Evolutionary conservation across 2,888 invertebrate genomes (phyloP).

Genomic region (Troilus luridus): DNA sequence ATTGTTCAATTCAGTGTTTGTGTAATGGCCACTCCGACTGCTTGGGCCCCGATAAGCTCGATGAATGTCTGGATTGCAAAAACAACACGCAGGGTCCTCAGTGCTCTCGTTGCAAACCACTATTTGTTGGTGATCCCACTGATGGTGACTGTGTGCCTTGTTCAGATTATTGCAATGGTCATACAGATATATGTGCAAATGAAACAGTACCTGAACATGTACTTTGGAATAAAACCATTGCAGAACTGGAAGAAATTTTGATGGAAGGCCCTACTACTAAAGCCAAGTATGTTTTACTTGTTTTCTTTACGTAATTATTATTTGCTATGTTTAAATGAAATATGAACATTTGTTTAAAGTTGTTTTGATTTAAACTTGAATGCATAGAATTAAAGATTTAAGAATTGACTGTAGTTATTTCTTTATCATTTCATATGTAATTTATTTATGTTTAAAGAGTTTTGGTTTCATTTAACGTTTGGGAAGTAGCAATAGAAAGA

Average conservation of each 20-base stretch:
- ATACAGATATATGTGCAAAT: conserved; percentile 81
- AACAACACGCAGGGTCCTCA: conserved; percentile 94
- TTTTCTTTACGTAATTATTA: background rate
- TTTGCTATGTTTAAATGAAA: background rate
- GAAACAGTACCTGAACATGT: conserved; percentile 68
- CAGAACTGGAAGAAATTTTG: conserved; percentile 76
- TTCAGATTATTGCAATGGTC: conserved; percentile 87
- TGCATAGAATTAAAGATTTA: too few relatives aligned
- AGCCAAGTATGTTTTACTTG: conserved; percentile 73
- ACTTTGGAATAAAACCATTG: conserved; percentile 71
- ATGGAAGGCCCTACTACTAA: conserved; percentile 79
- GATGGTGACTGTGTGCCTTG: conserved; percentile 90
- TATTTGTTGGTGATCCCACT: conserved; percentile 92
- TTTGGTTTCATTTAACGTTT: too few relatives aligned
- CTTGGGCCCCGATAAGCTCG: conserved; percentile 86
- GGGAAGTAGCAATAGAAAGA: too few relatives aligned
- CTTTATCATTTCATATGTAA: too few relatives aligned
- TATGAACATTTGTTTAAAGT: background rate
- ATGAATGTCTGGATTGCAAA: conserved; percentile 86
- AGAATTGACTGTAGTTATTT: too few relatives aligned
- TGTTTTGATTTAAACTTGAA: background rate
- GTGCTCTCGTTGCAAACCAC: conserved; percentile 83
- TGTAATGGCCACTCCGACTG: conserved; percentile 96
- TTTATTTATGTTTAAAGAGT: too few relatives aligned
- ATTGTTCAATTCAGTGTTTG: conserved; percentile 93